Conservation (phyloP, 2,113 vertebrate genomes). For the Muntiacus reevesi region DNA sequence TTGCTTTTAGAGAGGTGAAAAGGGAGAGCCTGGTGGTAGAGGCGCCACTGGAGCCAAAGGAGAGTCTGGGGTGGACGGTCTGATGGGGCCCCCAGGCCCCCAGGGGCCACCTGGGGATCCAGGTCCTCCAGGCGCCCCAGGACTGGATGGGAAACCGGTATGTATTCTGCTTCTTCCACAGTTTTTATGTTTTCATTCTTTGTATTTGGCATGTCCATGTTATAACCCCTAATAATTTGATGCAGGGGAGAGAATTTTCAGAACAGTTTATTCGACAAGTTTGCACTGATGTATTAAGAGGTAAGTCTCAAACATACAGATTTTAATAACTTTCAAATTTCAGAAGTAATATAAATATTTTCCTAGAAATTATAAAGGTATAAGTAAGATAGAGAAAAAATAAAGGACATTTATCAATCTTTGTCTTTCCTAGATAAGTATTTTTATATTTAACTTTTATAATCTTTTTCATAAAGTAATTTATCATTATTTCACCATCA, state of each 20-base stretch:
- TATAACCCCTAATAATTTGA: conserved; percentile 66
- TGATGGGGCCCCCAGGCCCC: conserved; percentile 84
- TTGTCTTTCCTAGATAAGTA: not conserved
- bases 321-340: not conserved
- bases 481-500: not conserved
- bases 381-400: not conserved
- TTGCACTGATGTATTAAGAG: conserved; percentile 92
- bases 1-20: conserved; percentile 90
- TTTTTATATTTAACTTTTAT: not conserved
- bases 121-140: conserved; percentile 87
- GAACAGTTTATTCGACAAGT: conserved; percentile 94
- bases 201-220: not conserved
- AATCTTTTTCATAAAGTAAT: conserved; percentile 4
- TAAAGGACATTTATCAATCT: not conserved
- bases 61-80: conserved; percentile 86
- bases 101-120: conserved; percentile 85
- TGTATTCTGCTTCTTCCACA: conserved; percentile 62
- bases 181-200: not conserved
- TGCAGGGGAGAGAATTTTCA: conserved; percentile 89
- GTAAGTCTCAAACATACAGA: conserved; percentile 82
- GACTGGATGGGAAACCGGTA: conserved; percentile 92
- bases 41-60: conserved; percentile 89
- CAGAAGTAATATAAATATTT: not conserved
- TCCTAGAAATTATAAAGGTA: not conserved
- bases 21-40: conserved; percentile 88